Evolutionary conservation across 37 sponge, comb jelly and placozoan genomes (phyloP), one percentile per base, ranked within the genome.

Genomic region (Axinella damicornis): DNA sequence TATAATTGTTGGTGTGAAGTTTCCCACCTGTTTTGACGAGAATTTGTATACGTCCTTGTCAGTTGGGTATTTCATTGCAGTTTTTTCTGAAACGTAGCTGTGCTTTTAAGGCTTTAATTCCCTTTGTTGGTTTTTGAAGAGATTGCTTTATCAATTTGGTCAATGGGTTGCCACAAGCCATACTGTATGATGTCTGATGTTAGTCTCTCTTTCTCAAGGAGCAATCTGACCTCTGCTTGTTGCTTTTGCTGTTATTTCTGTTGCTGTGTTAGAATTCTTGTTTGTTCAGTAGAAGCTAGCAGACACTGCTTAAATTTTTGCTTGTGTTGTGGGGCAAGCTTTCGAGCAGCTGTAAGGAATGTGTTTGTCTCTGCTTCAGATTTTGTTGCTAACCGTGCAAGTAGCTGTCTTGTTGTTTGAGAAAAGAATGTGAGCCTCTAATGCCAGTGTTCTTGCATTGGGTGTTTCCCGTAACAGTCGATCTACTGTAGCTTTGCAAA

Each of bases 391-490:
- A 46, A 46, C 46, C 46, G n/a, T n/a, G n/a, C n/a, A 46, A 46
- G 46, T 9, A 34, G 57, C 20, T 33, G 81, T 81, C 30, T 81
- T 81, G 35, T 81, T 81, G 2, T 68, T 69, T 22, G 71, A 46
- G 53, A 69, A 81, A 30, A 81, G n/a, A 25, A 81, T 54, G 37
- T 68, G 16, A 15, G 20, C 37, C 41, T 81, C 71, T 57, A 81
- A 16, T 18, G 70, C 71, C 17, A 68, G 21, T 14, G 58, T 55
- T 20, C 35, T 53, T 31, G 81, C 69, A 69, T 81, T 53, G 16
- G 81, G 81, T 39, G 67, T 81, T 55, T 81, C 70, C 21, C 69
- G 57, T 69, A 70, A 41, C 1, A 69, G 25, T 4, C 71, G 56
- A 37, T 81, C 81, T 1, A 37, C 16, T 0, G 2, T 16, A 81